These are phyloP conservation scores for Peromyscus leucopus DNA, from an alignment of 2,113 vertebrate species.

Conservation along the genomic window DNA sequence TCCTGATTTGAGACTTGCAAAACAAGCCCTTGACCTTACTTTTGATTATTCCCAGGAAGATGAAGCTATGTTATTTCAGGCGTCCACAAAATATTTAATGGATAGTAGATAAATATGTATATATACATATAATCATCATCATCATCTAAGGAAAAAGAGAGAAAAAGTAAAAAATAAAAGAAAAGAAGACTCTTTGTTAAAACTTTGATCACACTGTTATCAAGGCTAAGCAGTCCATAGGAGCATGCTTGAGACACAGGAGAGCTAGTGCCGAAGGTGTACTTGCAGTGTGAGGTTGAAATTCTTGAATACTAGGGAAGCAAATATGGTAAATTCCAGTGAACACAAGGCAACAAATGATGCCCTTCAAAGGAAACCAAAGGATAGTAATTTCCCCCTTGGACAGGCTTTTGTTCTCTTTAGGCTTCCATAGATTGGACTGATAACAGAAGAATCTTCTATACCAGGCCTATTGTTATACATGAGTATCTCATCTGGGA, in stretches of 20 bases:
- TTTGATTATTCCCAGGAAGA: neutral
- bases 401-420: no score
- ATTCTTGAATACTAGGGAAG: neutral
- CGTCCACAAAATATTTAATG: neutral
- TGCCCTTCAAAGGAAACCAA: neutral
- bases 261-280: neutral
- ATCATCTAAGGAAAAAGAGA: neutral
- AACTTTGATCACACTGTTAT: neutral
- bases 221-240: neutral
- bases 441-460: neutral
- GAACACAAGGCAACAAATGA: neutral
- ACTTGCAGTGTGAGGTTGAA: neutral
- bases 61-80: neutral
- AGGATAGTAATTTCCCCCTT: neutral
- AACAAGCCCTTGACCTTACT: neutral
- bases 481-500: neutral
- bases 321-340: neutral
- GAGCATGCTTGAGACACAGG: neutral
- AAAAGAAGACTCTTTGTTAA: neutral
- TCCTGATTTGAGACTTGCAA: constrained; percentile 15
- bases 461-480: neutral
- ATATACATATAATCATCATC: neutral
- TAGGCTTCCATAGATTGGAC: neutral
- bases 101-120: no score
- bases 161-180: neutral